Conservation (phyloP, 2,888 invertebrate species). For the Leucophora obtusa region DNA sequence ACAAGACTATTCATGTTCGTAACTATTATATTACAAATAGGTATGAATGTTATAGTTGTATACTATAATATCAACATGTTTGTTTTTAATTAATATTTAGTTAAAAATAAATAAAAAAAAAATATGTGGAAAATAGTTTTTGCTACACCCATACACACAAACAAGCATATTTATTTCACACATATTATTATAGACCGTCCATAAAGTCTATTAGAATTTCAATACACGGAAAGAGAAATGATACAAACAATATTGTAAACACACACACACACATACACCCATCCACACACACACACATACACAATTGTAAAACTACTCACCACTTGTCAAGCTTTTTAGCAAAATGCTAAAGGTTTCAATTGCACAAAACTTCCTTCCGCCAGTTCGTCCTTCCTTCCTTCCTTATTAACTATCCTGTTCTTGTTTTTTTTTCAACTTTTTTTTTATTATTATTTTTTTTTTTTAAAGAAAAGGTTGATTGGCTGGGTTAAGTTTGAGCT, state of each 20-base stretch:
- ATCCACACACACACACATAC: neutral
- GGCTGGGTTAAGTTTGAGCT: neutral
- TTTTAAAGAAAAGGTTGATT: constrained; percentile 4
- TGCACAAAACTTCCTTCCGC: constrained; percentile 53
- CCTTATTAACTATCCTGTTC: neutral
- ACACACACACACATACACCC: neutral
- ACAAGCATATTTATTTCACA: no score
- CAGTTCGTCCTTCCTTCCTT: constrained; percentile 3
- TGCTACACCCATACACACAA: neutral
- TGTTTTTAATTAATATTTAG: constrained; percentile 46
- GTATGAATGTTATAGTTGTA: neutral
- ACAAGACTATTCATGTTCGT: constrained; percentile 29
- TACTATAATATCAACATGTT: constrained; percentile 17
- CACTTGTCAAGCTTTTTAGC: constrained; percentile 33
- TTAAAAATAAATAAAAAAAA: constrained; percentile 22
- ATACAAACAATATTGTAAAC: neutral
- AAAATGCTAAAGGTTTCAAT: constrained; percentile 49
- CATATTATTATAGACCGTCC: no score
- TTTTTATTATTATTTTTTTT: constrained; percentile 23
- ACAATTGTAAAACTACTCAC: constrained; percentile 25
- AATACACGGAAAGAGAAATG: no score
- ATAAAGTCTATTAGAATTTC: no score
- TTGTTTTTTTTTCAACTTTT: neutral
- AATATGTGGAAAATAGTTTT: constrained; percentile 4
- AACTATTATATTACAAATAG: neutral